Conservation (phyloP, 2,113 vertebrate genomes). For the Archilochus colubris region DNA sequence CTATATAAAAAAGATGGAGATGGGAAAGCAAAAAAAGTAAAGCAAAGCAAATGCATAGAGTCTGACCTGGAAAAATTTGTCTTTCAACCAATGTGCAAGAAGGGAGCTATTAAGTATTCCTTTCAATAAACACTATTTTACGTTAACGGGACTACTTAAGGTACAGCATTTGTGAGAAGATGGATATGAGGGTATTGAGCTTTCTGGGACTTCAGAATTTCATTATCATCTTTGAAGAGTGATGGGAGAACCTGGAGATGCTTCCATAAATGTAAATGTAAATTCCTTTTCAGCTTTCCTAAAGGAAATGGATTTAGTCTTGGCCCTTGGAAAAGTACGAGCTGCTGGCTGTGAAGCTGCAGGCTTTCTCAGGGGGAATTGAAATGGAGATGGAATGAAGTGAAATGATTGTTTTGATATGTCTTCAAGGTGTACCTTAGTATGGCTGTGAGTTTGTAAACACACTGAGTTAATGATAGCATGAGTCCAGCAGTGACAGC, state of each 20-base stretch:
- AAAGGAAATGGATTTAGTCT: background rate
- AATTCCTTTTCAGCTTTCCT: background rate
- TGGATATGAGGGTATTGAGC: background rate
- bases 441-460: conserved; percentile 18
- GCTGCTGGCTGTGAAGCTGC: background rate
- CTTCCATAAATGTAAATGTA: background rate
- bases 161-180: conserved; percentile 21
- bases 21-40: conserved; percentile 11
- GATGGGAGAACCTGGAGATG: background rate
- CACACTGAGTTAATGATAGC: background rate
- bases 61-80: background rate
- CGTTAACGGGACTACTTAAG: conserved; percentile 28
- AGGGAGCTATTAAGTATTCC: conserved; percentile 13
- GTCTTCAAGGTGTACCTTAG: background rate
- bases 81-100: background rate
- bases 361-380: background rate
- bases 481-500: conserved; percentile 6
- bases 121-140: conserved; percentile 39
- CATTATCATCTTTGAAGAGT: background rate
- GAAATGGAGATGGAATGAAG: background rate
- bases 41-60: conserved; percentile 7
- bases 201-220: conserved; percentile 7
- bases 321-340: background rate
- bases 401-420: conserved; percentile 2
- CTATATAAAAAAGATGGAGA: background rate